Base-by-base conservation (phyloP, 2,113 vertebrate genomes). In the Proteles cristata region DNA sequence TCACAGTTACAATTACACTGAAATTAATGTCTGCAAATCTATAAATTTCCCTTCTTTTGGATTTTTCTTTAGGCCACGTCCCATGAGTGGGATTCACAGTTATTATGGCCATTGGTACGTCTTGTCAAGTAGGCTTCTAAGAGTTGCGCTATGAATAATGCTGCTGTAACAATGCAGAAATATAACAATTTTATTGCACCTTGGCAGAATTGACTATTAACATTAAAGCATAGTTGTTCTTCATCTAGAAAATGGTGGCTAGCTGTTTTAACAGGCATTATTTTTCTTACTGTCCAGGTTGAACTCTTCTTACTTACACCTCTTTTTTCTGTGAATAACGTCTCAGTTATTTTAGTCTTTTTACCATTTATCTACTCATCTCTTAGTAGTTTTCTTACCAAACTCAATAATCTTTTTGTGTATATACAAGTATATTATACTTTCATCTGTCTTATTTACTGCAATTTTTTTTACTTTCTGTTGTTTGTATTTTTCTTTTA, bases 21-120 rank as follows among this genome's bases (percentile, higher is more conserved):
- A 91, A 89, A 92, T 95, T 89, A 96, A 83, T 93, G 83, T 96
- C 83, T 91, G 96, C 39, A 93, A 96, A 92, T 9, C 6, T 63
- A 17, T 66, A 73, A 4, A 16, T 87, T 89, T 97, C 19, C 28
- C 28, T 69, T 69, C 53, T 80, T 82, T 94, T 50, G 21, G 21
- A 71, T 45, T 55, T 69, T 96, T 95, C 83, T 91, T 58, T 68
- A 86, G 7, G 63, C 73, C 77, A 91, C 63, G 31, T 90, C n/a
- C 12, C 35, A 86, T 77, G 73, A 82, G 35, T 77, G 19, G 6
- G 45, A 94, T 77, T 94, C 50, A 84, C 73, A 58, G 31, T 90
- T 96, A 90, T 93, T 50, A 53, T 65, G 53, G 61, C 21, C 61
- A 74, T 61, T 79, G 35, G 23, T 80, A 45, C 8, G 53, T 85